Evolutionary conservation across 2,113 vertebrate genomes (phyloP).

Genomic region (Rostratula benghalensis): DNA sequence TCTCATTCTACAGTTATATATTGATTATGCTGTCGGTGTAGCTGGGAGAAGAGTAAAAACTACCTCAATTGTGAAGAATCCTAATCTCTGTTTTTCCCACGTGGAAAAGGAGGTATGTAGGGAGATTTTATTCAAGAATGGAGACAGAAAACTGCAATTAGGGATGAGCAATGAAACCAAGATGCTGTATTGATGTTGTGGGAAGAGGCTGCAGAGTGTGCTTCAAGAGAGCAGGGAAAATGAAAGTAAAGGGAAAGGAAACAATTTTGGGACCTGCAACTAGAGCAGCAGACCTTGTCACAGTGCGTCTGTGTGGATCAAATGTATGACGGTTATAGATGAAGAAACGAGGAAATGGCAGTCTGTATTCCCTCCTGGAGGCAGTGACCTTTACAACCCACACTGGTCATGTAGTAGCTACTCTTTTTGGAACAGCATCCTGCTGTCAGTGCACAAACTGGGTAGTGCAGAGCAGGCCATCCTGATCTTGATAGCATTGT

Average conservation of each 20-base stretch:
- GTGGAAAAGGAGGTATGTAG: background rate
- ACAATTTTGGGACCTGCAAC: background rate
- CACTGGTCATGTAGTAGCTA: background rate
- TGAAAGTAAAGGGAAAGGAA: background rate
- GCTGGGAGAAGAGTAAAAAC: background rate
- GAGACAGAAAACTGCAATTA: background rate
- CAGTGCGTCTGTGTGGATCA: background rate
- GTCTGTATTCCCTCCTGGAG: background rate
- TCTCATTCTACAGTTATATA: background rate
- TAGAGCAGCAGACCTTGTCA: background rate
- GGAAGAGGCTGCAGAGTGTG: background rate
- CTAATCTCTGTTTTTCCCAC: background rate
- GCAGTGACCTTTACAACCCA: background rate
- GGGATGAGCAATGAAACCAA: background rate
- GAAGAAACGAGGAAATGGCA: background rate
- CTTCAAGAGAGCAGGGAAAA: background rate
- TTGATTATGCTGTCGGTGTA: background rate
- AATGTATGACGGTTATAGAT: background rate
- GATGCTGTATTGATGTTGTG: background rate
- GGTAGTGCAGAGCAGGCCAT: background rate
- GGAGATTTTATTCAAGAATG: background rate
- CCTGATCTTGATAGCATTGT: background rate
- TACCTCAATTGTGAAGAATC: background rate
- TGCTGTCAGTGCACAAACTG: rapidly evolving
- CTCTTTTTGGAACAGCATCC: rapidly evolving